A percentile compares a stretch with the other conserved stretches of the same genome.
These are phyloP conservation scores for Ctenoplectra terminalis DNA, from an alignment of 1,140 invertebrate genomes.

Conservation along the genomic window DNA sequence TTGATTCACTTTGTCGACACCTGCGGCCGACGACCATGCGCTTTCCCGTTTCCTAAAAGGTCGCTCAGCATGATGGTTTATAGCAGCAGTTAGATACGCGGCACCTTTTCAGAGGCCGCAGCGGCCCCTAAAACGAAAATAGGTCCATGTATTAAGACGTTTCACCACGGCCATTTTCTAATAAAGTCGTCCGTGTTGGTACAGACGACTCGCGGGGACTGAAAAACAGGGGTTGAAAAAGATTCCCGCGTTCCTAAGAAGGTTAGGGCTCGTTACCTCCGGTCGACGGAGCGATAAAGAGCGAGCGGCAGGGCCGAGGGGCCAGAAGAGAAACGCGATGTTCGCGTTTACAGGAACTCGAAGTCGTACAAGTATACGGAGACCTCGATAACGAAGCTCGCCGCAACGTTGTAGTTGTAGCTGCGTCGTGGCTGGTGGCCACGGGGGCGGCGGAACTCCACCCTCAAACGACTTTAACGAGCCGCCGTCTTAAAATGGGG, in stretches of 20 bases:
- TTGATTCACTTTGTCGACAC: conserved; percentile 43
- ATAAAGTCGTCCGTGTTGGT: conserved; percentile 78
- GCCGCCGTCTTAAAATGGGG: conserved; percentile 73
- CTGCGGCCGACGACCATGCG: no score
- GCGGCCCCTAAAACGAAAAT: not conserved
- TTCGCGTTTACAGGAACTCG: conserved; percentile 56
- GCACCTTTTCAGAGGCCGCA: not conserved
- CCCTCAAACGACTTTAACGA: conserved; percentile 77
- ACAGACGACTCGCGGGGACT: conserved; percentile 57
- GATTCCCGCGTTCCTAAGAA: conserved; percentile 72
- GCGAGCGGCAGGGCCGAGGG: not conserved
- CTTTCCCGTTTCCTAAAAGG: not conserved
- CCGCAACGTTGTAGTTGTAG: not conserved
- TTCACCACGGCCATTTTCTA: conserved; percentile 78
- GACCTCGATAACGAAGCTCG: not conserved
- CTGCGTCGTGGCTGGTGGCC: conserved; percentile 10
- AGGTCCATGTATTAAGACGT: conserved; percentile 76
- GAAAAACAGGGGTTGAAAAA: conserved; percentile 78
- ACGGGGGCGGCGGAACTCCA: conserved; percentile 60
- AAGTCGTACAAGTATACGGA: not conserved
- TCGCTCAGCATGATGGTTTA: no score
- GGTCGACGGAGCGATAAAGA: conserved; percentile 36
- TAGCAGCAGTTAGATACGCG: not conserved
- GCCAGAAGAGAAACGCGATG: not conserved
- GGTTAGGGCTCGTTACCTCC: conserved; percentile 57